Evolutionary conservation across 2,113 vertebrate genomes (phyloP), one percentile per base, ranked within the genome.

Genomic region (Gnathonemus longibarbis): DNA sequence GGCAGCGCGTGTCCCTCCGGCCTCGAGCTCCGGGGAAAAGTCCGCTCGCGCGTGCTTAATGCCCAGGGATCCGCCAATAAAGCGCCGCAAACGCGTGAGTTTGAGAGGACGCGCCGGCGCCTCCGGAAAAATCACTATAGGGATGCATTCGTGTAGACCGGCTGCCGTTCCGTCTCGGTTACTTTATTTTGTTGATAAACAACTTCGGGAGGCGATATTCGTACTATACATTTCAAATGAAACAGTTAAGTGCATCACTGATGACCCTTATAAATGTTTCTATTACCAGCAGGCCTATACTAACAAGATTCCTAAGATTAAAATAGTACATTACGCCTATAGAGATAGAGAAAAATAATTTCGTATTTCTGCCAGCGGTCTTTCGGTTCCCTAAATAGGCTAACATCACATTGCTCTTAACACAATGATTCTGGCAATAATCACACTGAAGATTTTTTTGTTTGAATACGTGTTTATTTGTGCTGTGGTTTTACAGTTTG

Each of bases 61-160:
- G 86, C n/a, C 13, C 45, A 83, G 58, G 56, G 84, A 66, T 84
- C 7, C 13, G 90, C 39, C 50, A 89, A 88, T 89, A 84, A 49
- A 89, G 49, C 53, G 74, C 45, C 66, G 53, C 45, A 27, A 80
- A 89, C 90, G 66, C 88, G 84, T 70, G 31, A 49, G 35, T 91
- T 58, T 89, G n/a, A 48, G 27, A 15, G 83, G 89, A 62, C 56
- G 52, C 45, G 6, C 46, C 45, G 80, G 27, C 35, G 84, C 89
- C 89, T 21, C 3, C 15, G 89, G 89, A 52, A 89, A 80, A 89
- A 21, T 58, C n/a, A 39, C 89, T 62, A 13, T 46, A 80, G 39
- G 80, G 84, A 85, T 89, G 56, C 46, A 62, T 53, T 83, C 80
- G 52, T 53, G 48, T 42, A 39, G 80, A 27, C 87, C 56, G 31